Conservation (phyloP, 1,140 invertebrate species). For the Scaptomyza graminum region DNA sequence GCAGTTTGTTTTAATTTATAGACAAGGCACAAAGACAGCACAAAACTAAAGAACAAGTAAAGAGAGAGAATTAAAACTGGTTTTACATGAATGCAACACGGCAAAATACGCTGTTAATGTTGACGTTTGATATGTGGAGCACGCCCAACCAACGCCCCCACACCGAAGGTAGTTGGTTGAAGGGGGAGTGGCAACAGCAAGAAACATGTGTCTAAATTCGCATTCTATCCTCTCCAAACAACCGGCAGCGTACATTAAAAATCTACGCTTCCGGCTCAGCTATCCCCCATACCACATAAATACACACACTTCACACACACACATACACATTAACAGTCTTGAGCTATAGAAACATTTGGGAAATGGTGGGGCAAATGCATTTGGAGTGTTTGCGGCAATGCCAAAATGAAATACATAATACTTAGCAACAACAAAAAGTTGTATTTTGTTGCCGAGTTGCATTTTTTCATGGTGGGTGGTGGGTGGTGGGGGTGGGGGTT, state of each 20-base stretch:
- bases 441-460: conserved; percentile 75
- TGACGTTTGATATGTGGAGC: conserved; percentile 60
- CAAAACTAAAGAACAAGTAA: not conserved
- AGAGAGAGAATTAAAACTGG: conserved; percentile 24
- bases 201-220: conserved; percentile 78
- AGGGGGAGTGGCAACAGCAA: conserved; percentile 32
- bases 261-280: conserved; percentile 72
- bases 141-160: conserved; percentile 36
- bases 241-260: conserved; percentile 71
- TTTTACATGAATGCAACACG: conserved; percentile 41
- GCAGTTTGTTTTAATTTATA: conserved; percentile 45
- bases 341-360: conserved; percentile 23
- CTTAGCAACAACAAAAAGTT: conserved; percentile 71
- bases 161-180: not conserved
- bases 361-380: conserved; percentile 73
- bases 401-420: conserved; percentile 81
- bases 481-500: not conserved
- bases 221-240: conserved; percentile 41
- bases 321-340: not conserved
- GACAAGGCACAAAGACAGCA: conserved; percentile 11
- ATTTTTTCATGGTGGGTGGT: conserved; percentile 38
- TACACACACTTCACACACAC: conserved; percentile 10
- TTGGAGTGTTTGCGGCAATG: conserved; percentile 79
- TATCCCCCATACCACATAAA: not conserved
- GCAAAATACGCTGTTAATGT: conserved; percentile 34